Conservation (phyloP, 2,113 vertebrate species). For the Microcebus lehilahytsara region DNA sequence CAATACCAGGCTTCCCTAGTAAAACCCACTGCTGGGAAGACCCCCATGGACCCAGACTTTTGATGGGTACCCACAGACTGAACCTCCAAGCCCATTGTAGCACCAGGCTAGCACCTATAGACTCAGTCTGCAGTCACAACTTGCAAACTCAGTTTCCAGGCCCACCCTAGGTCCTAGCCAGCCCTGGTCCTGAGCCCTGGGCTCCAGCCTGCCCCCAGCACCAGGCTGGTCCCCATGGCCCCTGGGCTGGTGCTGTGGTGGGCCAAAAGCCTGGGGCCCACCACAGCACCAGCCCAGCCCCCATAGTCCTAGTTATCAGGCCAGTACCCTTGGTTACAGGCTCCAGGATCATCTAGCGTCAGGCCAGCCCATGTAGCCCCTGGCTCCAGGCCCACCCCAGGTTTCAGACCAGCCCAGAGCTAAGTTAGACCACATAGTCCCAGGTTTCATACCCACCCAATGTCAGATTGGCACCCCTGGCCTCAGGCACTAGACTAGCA, state of each 20-base stretch:
- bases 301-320: not conserved
- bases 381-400: not conserved
- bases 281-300: not conserved
- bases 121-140: not conserved
- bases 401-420: not conserved
- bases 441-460: not conserved
- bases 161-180: not conserved
- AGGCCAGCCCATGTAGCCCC: not conserved
- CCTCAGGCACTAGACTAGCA: not conserved
- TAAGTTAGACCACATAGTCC: not conserved
- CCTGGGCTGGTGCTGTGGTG: too few relatives aligned
- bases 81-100: not conserved
- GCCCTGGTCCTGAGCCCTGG: too few relatives aligned
- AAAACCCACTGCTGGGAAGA: not conserved
- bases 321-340: not conserved
- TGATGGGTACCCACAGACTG: not conserved
- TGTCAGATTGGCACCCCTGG: not conserved
- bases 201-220: not conserved
- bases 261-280: too few relatives aligned
- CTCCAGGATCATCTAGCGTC: not conserved
- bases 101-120: not conserved
- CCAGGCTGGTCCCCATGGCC: not conserved
- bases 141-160: not conserved
- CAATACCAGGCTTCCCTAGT: not conserved
- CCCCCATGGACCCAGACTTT: not conserved